A percentile compares a stretch with the other conserved stretches of the same genome.
These are phyloP conservation scores for Martes martes DNA, from an alignment of 2,113 vertebrate species.

Conservation along the genomic window DNA sequence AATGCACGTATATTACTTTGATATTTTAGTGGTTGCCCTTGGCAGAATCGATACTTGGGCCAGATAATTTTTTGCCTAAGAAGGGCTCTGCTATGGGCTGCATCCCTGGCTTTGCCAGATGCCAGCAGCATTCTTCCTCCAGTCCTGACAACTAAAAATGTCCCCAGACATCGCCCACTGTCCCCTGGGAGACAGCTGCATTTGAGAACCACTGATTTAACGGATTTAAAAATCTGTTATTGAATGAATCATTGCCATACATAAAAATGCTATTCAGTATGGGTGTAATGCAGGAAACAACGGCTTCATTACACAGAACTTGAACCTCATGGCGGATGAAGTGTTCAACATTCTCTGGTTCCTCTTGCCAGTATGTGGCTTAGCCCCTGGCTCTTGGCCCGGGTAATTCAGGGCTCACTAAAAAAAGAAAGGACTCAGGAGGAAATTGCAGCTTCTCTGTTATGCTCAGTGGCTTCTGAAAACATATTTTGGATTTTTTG, in stretches of 20 bases:
- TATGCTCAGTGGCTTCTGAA: neutral
- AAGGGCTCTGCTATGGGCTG: neutral
- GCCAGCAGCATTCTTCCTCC: fast-evolving
- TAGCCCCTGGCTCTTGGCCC: neutral
- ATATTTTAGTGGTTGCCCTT: fast-evolving
- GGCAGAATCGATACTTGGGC: fast-evolving
- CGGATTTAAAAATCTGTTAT: neutral
- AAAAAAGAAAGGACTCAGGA: neutral
- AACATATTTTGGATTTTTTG: neutral
- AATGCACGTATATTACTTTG: neutral
- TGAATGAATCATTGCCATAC: neutral
- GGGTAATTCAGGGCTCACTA: neutral
- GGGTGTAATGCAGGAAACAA: neutral
- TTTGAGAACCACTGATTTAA: neutral
- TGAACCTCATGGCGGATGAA: fast-evolving
- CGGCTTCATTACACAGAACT: neutral
- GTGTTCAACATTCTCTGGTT: fast-evolving
- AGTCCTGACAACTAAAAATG: neutral
- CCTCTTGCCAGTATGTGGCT: neutral
- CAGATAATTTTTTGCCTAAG: neutral
- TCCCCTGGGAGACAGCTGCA: fast-evolving
- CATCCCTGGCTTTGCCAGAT: neutral
- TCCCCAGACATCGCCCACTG: neutral
- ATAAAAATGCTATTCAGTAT: fast-evolving
- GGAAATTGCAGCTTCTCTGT: neutral